Base-by-base conservation (phyloP, 1,140 invertebrate genomes). In the Orchesella cincta region DNA sequence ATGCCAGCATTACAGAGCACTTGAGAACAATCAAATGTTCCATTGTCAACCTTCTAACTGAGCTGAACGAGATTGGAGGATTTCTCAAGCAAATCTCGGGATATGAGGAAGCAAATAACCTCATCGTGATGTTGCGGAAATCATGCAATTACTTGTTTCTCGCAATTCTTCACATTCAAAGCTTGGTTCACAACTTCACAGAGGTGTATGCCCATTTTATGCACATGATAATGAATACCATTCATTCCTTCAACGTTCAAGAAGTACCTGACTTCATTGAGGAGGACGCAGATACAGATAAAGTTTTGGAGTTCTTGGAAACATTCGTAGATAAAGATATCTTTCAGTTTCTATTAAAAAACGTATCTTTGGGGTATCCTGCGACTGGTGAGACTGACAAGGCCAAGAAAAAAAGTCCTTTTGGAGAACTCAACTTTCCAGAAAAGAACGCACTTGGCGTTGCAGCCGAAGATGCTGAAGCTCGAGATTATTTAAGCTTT, bases 11-110 rank as follows among this genome's bases (percentile, higher is more conserved):
- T 12, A 71, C 73, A 0, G 79, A 80, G 70, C 79, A 78, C 72
- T 35, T 80, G 23, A 23, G 75, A 35, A 78, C 33, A 31, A 80
- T 78, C 1, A 78, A 78, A 67, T 73, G 79, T 75, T 74, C 79
- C 0, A 64, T 78, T 20, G 74, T 78, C 0, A 76, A 73, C 31
- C 52, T 80, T 52, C 36, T 78, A 18, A 71, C 74, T 0, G 79
- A 78, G n/a, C 46, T 80, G 26, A 80, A 76, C 72, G 79, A 80
- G 72, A 78, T 80, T 46, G 62, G 52, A 26, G 79, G 79, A 26
- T 80, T 80, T 71, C 23, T 80, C 0, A 39, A 71, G 35, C 54
- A 75, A 73, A 57, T 77, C 72, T 67, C 67, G 29, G 75, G 51
- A 57, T 52, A 76, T n/a, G 73, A 73, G 29, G 74, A 75, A 36